Conservation (phyloP, 1,140 invertebrate species). For the Trinorchestia longiramus region DNA sequence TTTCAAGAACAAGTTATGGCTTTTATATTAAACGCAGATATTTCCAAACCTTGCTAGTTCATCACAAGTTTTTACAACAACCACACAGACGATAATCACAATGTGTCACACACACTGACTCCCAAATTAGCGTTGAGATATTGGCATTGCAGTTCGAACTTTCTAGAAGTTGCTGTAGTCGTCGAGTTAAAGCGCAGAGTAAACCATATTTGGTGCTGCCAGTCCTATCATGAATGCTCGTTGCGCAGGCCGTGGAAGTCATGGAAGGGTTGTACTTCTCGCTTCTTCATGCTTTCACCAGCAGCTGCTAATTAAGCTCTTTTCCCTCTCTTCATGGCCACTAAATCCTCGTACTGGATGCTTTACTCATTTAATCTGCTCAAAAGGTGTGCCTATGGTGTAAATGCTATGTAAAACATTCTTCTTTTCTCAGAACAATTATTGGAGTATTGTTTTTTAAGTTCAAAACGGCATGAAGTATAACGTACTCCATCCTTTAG, state of each 20-base stretch:
- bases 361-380: too few species aligned
- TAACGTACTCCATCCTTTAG: too few species aligned
- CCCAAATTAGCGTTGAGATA: neutral
- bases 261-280: neutral
- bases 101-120: neutral
- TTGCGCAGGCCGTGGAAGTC: neutral
- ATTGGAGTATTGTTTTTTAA: too few species aligned
- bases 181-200: neutral
- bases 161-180: neutral
- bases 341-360: too few species aligned
- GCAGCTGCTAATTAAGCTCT: neutral
- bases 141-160: neutral
- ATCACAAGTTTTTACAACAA: neutral
- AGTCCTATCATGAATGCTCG: neutral
- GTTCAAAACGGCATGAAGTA: too few species aligned
- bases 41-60: neutral
- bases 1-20: neutral
- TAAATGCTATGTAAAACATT: too few species aligned
- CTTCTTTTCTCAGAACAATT: too few species aligned
- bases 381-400: too few species aligned
- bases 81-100: neutral
- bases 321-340: too few species aligned
- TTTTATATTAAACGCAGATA: neutral
- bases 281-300: neutral
- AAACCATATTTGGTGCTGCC: neutral